Percentiles rank a stretch among this genome's conserved stretches.
Conservation (phyloP, 23 tunicate genomes). For the Halocynthia roretzi region DNA sequence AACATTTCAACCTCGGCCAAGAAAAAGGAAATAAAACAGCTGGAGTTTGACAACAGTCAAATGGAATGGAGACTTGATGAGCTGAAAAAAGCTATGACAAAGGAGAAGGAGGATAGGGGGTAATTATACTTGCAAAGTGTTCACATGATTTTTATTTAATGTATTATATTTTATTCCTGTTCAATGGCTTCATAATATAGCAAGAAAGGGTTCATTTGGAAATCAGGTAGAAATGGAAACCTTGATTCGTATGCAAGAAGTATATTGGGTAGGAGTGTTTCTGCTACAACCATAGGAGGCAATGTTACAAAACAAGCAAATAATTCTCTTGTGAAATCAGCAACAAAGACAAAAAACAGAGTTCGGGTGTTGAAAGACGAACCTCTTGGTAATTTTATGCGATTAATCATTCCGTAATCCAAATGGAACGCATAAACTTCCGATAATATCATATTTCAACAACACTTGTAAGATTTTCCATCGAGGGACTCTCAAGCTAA, state of each 20-base stretch:
- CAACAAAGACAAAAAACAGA: constrained; percentile 12
- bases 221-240: constrained; percentile 58
- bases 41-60: constrained; percentile 91
- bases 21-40: constrained; percentile 57
- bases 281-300: constrained; percentile 1
- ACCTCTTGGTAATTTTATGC: constrained; percentile 45
- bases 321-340: constrained; percentile 2
- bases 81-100: constrained; percentile 70
- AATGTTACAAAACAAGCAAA: constrained; percentile 3
- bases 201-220: constrained; percentile 60
- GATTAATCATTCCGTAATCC: background rate
- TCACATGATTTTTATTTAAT: background rate
- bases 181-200: background rate
- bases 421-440: background rate
- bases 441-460: background rate
- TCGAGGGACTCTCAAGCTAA: constrained; percentile 37
- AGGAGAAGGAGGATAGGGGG: constrained; percentile 88
- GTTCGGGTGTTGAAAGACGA: constrained; percentile 77
- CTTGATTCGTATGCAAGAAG: constrained; percentile 78
- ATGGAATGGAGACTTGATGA: constrained; percentile 92
- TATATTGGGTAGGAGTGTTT: constrained; percentile 57
- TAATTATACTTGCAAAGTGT: background rate
- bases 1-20: constrained; percentile 38
- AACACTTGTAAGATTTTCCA: constrained; percentile 24
- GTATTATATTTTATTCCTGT: background rate